These are phyloP conservation scores for Distichodus sexfasciatus DNA, from an alignment of 2,797 vertebrate species.

Conservation along the genomic window DNA sequence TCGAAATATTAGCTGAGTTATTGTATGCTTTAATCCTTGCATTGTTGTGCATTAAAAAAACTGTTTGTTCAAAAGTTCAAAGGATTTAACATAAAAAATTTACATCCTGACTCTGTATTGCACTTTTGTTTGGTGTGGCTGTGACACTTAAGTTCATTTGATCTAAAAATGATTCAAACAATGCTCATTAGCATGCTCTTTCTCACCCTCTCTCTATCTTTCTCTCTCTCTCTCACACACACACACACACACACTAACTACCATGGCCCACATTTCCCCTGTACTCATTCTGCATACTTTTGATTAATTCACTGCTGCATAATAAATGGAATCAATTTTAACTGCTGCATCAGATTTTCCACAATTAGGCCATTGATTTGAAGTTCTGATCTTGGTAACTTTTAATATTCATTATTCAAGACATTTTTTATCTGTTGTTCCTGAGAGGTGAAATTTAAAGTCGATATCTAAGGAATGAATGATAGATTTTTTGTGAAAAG, in stretches of 20 bases:
- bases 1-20: constrained; percentile 13
- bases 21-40: neutral
- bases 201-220: neutral
- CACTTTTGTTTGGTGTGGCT: neutral
- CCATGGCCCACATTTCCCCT: neutral
- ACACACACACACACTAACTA: neutral
- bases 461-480: neutral
- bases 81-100: too few relatives aligned
- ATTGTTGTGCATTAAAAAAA: too few relatives aligned
- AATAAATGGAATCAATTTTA: constrained; percentile 41
- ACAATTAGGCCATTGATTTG: constrained; percentile 37
- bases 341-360: constrained; percentile 28
- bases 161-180: neutral
- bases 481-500: too few relatives aligned
- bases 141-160: constrained; percentile 7
- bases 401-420: constrained; percentile 26
- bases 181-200: neutral
- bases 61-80: too few relatives aligned
- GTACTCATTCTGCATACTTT: constrained; percentile 14
- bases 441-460: neutral
- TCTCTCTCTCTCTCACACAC: neutral
- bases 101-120: too few relatives aligned
- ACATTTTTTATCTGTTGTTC: neutral
- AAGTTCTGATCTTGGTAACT: constrained; percentile 26
- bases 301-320: constrained; percentile 44